These are phyloP conservation scores for Crambe crambe DNA, from an alignment of 37 sponge, comb jelly and placozoan species.

Conservation along the genomic window DNA sequence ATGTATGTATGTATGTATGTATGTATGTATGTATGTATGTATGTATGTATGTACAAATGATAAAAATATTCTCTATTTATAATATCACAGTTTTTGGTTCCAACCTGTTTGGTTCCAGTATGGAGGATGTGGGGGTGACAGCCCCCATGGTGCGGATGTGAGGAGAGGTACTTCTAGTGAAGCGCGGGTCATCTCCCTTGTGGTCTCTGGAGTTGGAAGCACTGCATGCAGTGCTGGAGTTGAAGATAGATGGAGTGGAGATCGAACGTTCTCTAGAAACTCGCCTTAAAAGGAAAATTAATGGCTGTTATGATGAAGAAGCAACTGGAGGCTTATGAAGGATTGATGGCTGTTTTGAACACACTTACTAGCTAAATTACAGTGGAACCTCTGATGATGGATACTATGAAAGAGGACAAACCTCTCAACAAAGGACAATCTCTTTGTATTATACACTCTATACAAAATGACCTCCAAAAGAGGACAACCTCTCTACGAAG, in stretches of 20 bases:
- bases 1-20: not conserved
- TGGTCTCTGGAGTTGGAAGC: not conserved
- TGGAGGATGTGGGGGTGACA: constrained; percentile 32
- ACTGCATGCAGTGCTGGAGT: constrained; percentile 21
- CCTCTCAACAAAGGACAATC: no score
- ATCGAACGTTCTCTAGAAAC: constrained; percentile 68
- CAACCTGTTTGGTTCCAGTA: constrained; percentile 11
- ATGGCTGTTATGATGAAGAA: no score
- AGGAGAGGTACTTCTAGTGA: constrained; percentile 58
- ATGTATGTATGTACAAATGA: not conserved
- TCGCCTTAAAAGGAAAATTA: not conserved
- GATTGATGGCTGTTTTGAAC: no score
- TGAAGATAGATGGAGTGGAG: constrained; percentile 81
- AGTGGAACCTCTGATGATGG: no score
- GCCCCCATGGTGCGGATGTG: constrained; percentile 29
- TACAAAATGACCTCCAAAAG: no score
- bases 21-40: not conserved
- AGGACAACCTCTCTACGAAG: no score
- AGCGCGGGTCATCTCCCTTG: constrained; percentile 32
- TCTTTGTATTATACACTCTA: no score
- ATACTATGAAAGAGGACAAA: no score
- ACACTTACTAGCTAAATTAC: no score
- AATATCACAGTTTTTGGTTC: not conserved
- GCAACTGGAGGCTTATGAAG: no score
- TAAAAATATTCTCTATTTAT: no score